phyloP scores from a whole-genome alignment of 2,113 vertebrate genomes.

The Amazona vittata region DNA sequence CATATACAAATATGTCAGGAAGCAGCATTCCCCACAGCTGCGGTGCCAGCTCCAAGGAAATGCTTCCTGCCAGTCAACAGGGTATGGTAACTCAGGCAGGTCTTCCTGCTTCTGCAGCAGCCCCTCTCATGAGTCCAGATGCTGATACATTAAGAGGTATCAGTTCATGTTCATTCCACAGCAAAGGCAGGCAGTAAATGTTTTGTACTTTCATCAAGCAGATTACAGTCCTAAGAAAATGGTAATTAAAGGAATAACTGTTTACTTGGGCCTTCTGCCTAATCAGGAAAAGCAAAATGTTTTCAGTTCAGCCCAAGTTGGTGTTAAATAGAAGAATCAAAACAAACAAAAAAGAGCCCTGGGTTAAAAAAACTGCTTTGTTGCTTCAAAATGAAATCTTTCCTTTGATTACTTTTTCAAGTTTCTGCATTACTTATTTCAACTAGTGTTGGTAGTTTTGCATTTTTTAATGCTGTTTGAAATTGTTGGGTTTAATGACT shows the following conservation, averaged over 20 bases:
- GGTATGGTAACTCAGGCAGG: not conserved
- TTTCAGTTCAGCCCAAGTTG: not conserved
- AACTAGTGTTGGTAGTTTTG: not conserved
- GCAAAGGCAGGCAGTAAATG: not conserved
- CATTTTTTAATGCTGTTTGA: not conserved
- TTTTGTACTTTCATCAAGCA: not conserved
- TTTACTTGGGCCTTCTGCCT: not conserved
- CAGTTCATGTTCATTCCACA: not conserved
- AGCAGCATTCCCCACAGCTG: rapidly evolving
- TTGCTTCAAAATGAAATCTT: not conserved
- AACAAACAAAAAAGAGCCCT: rapidly evolving
- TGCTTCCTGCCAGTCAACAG: not conserved
- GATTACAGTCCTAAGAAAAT: not conserved
- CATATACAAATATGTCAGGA: not conserved
- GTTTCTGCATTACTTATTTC: not conserved
- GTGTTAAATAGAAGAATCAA: not conserved
- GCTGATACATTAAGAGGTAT: not conserved
- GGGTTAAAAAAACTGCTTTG: not conserved
- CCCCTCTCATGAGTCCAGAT: not conserved
- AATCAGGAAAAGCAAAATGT: not conserved
- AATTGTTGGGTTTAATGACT: not conserved
- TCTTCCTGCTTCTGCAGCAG: not conserved
- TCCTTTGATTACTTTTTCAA: not conserved
- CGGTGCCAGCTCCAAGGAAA: not conserved
- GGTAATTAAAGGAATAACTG: not conserved